phyloP scores from a whole-genome alignment of 1,140 invertebrate species.

The Danaus plexippus region DNA sequence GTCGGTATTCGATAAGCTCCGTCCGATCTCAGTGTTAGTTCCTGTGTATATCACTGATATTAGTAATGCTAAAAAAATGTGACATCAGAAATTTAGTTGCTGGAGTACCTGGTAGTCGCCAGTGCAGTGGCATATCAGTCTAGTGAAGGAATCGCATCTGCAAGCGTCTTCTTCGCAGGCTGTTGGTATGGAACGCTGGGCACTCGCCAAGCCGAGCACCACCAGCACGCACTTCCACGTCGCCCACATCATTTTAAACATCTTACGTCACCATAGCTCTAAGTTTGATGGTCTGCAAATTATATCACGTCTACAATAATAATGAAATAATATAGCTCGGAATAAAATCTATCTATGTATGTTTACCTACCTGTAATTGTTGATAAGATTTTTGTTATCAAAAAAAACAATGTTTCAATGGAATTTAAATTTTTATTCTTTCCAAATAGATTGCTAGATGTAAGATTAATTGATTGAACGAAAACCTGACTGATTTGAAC shows the following conservation, averaged over 20 bases:
- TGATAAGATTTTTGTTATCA: too few relatives aligned
- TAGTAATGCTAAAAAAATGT: constrained; percentile 17
- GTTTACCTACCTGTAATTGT: too few relatives aligned
- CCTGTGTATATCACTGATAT: constrained; percentile 54
- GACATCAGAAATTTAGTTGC: too few relatives aligned
- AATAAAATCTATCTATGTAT: too few relatives aligned
- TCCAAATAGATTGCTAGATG: too few relatives aligned
- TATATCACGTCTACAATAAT: too few relatives aligned
- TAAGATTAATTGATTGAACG: too few relatives aligned
- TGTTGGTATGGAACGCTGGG: constrained; percentile 53
- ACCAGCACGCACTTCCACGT: constrained; percentile 44
- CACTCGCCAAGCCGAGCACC: constrained; percentile 36
- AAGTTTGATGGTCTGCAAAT: too few relatives aligned
- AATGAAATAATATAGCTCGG: too few relatives aligned
- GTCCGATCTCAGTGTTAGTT: constrained; percentile 73
- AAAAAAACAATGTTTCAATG: too few relatives aligned
- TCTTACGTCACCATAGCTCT: constrained; percentile 56
- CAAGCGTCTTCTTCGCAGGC: constrained; percentile 73
- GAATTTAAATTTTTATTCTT: too few relatives aligned
- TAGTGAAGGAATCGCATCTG: constrained; percentile 72
- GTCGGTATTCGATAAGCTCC: constrained; percentile 71
- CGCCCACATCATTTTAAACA: constrained; percentile 43
- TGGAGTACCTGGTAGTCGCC: constrained; percentile 61
- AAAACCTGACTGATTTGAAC: too few relatives aligned
- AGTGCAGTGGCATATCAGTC: constrained; percentile 74